Evolutionary conservation across 92 coral and sea anemone genomes (phyloP), one percentile per base, ranked within the genome.

Genomic region (Galaxea fascicularis): DNA sequence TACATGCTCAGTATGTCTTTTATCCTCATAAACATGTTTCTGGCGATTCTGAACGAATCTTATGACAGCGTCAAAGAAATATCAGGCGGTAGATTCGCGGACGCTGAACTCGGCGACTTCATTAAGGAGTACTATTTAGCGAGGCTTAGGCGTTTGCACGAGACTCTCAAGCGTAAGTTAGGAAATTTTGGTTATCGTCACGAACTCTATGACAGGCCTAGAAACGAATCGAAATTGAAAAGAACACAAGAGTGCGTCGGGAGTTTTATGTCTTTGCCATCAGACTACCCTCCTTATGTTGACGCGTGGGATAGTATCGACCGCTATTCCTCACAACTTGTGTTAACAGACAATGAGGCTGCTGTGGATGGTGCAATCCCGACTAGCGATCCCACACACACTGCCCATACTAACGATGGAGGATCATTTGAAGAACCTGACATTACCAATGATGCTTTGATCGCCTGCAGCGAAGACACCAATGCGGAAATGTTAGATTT

Each of bases 21-120:
- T 14, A 93, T 94, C 35, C 90, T 94, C 56, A 85, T 94, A 65
- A 94, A 94, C 92, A 94, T 94, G 98, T 94, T 94, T 73, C 83
- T 94, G 5, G 98, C 98, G 5, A 94, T 94, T 71, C 91, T 94
- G 4, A 94, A 94, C 84, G 98, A 94, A 24, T 86, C 95, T 10
- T 94, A 92, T 64, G 98, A 92, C 7, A 89, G 87, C 18, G 95
- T 92, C 49, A 84, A 82, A 41, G 80, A 90, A 29, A 22, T 90
- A 26, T 92, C 98, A 1, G 98, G 98, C 6, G 98, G 98, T 0
- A 94, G 78, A 77, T 94, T 94, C 56, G 92, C 93, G 4, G 98
- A 94, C 67, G 84, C 92, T 22, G 91, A 94, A 21, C 98, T 91
- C 22, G 98, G 98, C 41, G 44, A 15, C 41, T 94, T 94, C 58